Base-by-base conservation (phyloP, 2,888 invertebrate genomes). In the Oligia fasciuncula region DNA sequence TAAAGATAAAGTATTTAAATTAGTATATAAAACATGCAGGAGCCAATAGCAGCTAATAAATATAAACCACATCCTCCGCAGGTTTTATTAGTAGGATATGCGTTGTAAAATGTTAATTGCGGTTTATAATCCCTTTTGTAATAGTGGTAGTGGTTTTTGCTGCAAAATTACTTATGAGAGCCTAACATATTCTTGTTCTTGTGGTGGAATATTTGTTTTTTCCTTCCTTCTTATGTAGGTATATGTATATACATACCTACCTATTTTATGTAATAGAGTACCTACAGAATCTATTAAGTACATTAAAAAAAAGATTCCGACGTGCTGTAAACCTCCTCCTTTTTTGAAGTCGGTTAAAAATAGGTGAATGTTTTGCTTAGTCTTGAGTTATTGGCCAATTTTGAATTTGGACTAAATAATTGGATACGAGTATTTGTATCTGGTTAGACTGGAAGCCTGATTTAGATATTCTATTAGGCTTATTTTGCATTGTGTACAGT, bases 51-150 rank as follows among this genome's bases (percentile, higher is more conserved):
- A 62, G 65, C 71, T 69, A 75, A 75, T 83, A 67, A 73, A 73
- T 77, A 76, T 77, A 85, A 76, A 71, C 35, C 62, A 68, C 81
- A 74, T 81, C 84, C 83, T 81, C 49, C 11, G 73, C 51, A 66
- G 29, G 62, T 54, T 81, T 77, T 73, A 86, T 84, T 73, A 63
- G 23, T 23, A 74, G 66, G 73, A 76, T 81, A 73, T 71, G 63
- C 73, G 73, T 67, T 76, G 76, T 86, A 77, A 81, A 86, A 77
- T 76, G 77, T 79, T 86, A 84, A 86, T 79, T 81, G 76, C 29
- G 67, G 13, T 80, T 81, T 86, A 84, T 81, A 60, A 66, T 46
- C 51, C 40, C 54, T 71, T 77, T 65, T 80, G 46, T 82, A 79
- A 70, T 43, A 65, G 66, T 74, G 40, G 63, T 40, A 71, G 51